Conservation (phyloP, 2,797 vertebrate species). For the Gastrophryne carolinensis region DNA sequence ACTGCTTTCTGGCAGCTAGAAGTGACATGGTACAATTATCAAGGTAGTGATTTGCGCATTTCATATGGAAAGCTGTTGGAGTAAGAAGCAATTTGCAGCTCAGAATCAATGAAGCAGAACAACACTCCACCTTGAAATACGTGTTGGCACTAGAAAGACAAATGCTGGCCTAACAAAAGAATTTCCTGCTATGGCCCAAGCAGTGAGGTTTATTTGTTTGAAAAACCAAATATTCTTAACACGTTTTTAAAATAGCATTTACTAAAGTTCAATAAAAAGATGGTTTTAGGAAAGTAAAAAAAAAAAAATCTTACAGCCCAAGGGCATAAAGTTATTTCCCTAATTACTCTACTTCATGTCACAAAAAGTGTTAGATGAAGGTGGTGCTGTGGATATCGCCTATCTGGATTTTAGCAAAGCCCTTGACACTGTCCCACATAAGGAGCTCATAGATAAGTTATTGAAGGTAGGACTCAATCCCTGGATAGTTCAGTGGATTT, state of each 20-base stretch:
- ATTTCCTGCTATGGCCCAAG: background rate
- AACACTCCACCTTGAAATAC: slow-evolving; percentile 20
- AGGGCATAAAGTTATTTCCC: no score
- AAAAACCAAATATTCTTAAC: background rate
- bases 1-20: slow-evolving; percentile 23
- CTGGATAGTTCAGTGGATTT: no score
- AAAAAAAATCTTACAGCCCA: background rate
- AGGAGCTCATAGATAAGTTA: no score
- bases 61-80: slow-evolving; percentile 13
- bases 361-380: no score
- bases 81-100: slow-evolving; percentile 26
- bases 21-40: slow-evolving; percentile 16
- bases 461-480: no score
- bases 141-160: slow-evolving; percentile 2
- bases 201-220: background rate
- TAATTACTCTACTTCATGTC: no score
- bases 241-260: background rate
- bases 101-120: slow-evolving; percentile 18
- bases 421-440: no score
- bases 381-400: no score
- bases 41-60: slow-evolving; percentile 30
- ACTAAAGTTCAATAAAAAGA: background rate
- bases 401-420: no score
- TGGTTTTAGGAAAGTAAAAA: no score
- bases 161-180: background rate